Evolutionary conservation across 2,888 invertebrate species (phyloP).

Genomic region (Anthophora plumipes): DNA sequence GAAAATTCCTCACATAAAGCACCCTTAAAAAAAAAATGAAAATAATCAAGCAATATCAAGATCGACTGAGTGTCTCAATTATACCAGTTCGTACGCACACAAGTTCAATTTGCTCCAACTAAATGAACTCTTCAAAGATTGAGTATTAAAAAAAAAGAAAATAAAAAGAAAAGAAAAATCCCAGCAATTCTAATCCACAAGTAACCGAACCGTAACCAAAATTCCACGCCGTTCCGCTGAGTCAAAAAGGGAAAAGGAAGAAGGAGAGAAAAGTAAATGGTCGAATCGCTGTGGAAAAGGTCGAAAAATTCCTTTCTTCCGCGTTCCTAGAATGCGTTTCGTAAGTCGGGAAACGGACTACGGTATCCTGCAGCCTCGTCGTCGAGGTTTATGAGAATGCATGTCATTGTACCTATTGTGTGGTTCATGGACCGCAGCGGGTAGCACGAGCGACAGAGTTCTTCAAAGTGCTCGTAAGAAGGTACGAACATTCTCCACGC

Average conservation of each 20-base stretch:
- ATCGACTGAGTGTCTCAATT: no score
- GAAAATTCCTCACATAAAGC: no score
- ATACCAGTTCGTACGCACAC: no score
- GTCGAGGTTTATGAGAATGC: slow-evolving; percentile 71
- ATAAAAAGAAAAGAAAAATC: no score
- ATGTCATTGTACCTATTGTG: slow-evolving; percentile 71
- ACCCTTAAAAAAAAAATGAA: no score
- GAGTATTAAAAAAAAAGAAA: no score
- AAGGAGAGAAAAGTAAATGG: not conserved
- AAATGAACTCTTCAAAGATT: no score
- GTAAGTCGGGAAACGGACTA: slow-evolving; percentile 38
- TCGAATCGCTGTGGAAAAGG: not conserved
- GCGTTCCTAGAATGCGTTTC: slow-evolving; percentile 57
- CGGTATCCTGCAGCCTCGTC: slow-evolving; percentile 55
- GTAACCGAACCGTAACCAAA: not conserved
- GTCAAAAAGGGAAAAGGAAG: not conserved
- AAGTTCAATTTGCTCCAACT: no score
- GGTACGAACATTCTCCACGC: slow-evolving; percentile 56
- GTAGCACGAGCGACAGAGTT: slow-evolving; percentile 42
- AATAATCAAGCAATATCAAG: no score
- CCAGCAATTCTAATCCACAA: no score
- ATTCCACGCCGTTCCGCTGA: not conserved
- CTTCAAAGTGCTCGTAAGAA: slow-evolving; percentile 56
- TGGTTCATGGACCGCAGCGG: slow-evolving; percentile 48
- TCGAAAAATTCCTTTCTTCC: slow-evolving; percentile 40